A percentile compares a stretch with the other conserved stretches of the same genome.
These are phyloP conservation scores for Phortica variegata DNA, from an alignment of 1,140 invertebrate species.

Conservation along the genomic window DNA sequence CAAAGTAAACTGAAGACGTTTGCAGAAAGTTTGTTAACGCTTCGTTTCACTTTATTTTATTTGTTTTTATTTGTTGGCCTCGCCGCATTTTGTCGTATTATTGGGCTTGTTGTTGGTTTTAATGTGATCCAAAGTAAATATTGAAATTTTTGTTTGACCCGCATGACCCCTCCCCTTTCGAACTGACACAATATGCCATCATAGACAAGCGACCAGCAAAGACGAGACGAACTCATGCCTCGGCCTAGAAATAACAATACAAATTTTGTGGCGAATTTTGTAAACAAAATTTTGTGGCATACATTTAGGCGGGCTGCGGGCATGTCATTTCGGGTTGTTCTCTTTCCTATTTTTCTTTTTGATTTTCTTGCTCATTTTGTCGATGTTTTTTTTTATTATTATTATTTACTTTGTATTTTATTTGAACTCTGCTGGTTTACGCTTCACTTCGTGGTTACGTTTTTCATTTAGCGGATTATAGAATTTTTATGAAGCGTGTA, in stretches of 20 bases:
- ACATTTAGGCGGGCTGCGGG: conserved; percentile 34
- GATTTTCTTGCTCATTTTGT: conserved; percentile 9
- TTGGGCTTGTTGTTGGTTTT: conserved; percentile 10
- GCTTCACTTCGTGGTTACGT: no score
- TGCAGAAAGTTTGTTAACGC: no score
- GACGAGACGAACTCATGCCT: no score
- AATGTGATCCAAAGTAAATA: conserved; percentile 34
- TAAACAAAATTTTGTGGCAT: conserved; percentile 52
- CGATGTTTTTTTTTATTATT: conserved; percentile 22
- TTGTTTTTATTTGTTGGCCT: no score
- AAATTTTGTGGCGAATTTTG: conserved; percentile 54
- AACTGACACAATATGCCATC: no score
- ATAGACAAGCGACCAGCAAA: no score
- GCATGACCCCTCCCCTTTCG: no score
- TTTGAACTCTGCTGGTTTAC: conserved; percentile 11
- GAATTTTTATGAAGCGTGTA: conserved; percentile 45
- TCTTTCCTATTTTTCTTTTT: conserved; percentile 16
- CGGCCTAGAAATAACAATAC: conserved; percentile 43
- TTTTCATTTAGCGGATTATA: conserved; percentile 38
- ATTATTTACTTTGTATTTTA: conserved; percentile 19
- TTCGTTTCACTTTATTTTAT: no score
- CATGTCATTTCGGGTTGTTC: no score
- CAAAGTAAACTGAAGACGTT: no score
- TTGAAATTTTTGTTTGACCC: conserved; percentile 47
- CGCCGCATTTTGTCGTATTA: no score